A percentile compares a stretch with the other conserved stretches of the same genome.
Conservation (phyloP, 2,888 invertebrate genomes). For the Mesorhabditis spiculigera region DNA sequence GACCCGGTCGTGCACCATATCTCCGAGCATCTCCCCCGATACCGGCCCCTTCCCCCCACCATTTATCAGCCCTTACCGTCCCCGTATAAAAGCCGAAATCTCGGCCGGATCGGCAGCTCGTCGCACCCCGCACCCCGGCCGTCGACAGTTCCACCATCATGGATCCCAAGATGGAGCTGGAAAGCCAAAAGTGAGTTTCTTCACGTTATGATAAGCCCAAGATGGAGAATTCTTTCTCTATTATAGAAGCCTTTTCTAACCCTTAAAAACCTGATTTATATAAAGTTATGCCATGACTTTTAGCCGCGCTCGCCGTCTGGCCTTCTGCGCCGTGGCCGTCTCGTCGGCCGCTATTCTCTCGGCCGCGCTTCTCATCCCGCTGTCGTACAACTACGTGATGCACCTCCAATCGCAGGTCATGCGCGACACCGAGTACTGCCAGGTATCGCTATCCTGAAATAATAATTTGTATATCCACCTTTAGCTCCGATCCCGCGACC, state of each 20-base stretch:
- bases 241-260: no score
- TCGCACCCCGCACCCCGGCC: constrained; percentile 58
- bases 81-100: no score
- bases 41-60: no score
- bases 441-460: not conserved
- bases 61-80: no score
- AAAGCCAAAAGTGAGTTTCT: not conserved
- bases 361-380: constrained; percentile 12
- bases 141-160: not conserved
- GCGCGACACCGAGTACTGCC: constrained; percentile 35
- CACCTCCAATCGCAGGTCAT: constrained; percentile 20
- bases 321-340: constrained; percentile 56
- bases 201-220: not conserved
- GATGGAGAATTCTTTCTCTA: no score
- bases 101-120: no score
- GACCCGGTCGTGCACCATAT: no score
- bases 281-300: not conserved
- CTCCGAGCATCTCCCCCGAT: no score
- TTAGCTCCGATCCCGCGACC: constrained; percentile 49
- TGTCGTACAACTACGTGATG: constrained; percentile 14
- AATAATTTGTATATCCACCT: no score
- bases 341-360: constrained; percentile 57
- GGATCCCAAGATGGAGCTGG: not conserved
- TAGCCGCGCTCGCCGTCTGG: constrained; percentile 41
- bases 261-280: not conserved